Evolutionary conservation across 2,113 vertebrate genomes (phyloP).

Genomic region (Hippoglossus stenolepis): DNA sequence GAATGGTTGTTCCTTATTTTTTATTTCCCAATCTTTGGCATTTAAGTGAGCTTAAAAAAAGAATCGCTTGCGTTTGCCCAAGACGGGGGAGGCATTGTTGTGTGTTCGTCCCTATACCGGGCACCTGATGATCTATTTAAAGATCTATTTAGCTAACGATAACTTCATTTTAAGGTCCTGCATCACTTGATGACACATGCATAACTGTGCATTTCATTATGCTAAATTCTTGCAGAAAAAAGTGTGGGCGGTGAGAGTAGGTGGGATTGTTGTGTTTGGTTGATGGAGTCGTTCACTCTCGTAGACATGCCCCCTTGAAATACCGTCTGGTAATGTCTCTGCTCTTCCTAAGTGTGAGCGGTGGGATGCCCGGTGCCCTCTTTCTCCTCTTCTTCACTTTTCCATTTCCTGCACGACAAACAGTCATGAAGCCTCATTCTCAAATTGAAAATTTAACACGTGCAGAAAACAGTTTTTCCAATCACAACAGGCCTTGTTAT

Average conservation of each 20-base stretch:
- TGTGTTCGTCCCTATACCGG: constrained; percentile 7
- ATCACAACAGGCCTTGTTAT: constrained; percentile 36
- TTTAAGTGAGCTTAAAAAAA: constrained; percentile 18
- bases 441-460: constrained; percentile 35
- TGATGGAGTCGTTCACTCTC: constrained; percentile 59
- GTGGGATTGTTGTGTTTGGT: constrained; percentile 21
- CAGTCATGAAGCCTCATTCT: constrained; percentile 18
- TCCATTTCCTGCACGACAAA: constrained; percentile 32
- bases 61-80: background rate
- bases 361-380: background rate
- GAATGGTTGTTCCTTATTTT: background rate
- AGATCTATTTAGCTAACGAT: constrained; percentile 42
- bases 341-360: constrained; percentile 25
- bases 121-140: constrained; percentile 60
- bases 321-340: constrained; percentile 39
- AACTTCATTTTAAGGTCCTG: constrained; percentile 50
- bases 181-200: constrained; percentile 61
- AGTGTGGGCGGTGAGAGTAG: constrained; percentile 23
- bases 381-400: background rate
- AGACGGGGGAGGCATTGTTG: constrained; percentile 12
- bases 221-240: constrained; percentile 52
- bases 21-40: background rate
- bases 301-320: constrained; percentile 49
- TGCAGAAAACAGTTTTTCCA: constrained; percentile 20
- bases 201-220: constrained; percentile 66